Percentiles rank a stretch among this genome's conserved stretches.
phyloP scores from a whole-genome alignment of 2,113 vertebrate genomes.

The Brachyistius frenatus region DNA sequence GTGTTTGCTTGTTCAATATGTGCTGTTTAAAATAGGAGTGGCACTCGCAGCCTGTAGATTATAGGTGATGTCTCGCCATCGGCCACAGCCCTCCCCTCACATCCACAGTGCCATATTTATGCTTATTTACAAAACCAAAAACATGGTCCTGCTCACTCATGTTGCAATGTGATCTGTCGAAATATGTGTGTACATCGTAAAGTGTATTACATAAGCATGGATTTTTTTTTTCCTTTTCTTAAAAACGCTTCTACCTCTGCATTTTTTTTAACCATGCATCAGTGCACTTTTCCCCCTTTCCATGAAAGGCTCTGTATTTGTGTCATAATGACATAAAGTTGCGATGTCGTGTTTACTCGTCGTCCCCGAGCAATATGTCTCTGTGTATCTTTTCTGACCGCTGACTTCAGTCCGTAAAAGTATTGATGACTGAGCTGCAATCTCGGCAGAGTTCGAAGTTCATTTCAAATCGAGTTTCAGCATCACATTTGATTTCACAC shows the following conservation, averaged over 20 bases:
- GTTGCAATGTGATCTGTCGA: slow-evolving; percentile 7
- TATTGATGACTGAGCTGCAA: not conserved
- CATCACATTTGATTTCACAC: slow-evolving; percentile 17
- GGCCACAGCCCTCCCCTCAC: slow-evolving; percentile 20
- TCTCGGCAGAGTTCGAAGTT: slow-evolving; percentile 1
- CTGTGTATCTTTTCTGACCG: slow-evolving; percentile 23
- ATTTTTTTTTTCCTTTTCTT: slow-evolving; percentile 4
- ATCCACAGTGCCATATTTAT: slow-evolving; percentile 57
- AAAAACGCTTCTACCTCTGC: slow-evolving; percentile 74
- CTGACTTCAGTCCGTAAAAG: not conserved
- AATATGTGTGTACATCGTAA: slow-evolving; percentile 38
- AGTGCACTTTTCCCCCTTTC: slow-evolving; percentile 68
- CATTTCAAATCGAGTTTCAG: not conserved
- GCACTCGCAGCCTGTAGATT: slow-evolving; percentile 53
- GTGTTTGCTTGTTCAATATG: slow-evolving; percentile 53
- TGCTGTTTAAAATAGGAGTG: slow-evolving; percentile 41
- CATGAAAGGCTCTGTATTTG: slow-evolving; percentile 71
- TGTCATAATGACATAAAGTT: slow-evolving; percentile 77
- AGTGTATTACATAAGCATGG: slow-evolving; percentile 28
- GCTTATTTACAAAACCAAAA: slow-evolving; percentile 57
- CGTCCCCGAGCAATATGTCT: slow-evolving; percentile 40
- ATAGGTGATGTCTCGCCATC: slow-evolving; percentile 20
- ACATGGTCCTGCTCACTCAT: slow-evolving; percentile 39
- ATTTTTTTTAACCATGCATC: slow-evolving; percentile 43
- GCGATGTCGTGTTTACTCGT: slow-evolving; percentile 44